Conservation (phyloP, 2,113 vertebrate genomes). For the Hippocampus comes region DNA sequence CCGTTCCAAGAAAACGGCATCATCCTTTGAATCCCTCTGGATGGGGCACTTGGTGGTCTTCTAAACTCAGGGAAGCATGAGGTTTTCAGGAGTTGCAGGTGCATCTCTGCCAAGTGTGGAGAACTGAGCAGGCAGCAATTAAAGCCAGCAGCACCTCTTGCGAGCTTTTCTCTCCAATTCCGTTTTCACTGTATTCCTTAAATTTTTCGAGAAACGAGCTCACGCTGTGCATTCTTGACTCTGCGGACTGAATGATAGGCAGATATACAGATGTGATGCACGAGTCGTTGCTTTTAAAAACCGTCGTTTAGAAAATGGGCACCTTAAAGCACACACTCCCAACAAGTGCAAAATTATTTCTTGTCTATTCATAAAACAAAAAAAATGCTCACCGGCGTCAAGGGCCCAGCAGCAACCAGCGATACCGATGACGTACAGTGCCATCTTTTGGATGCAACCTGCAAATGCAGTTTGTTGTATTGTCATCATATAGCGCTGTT, state of each 20-base stretch:
- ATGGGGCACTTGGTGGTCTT: constrained; percentile 45
- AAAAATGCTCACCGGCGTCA: constrained; percentile 7
- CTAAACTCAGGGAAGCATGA: constrained; percentile 38
- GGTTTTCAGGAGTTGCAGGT: constrained; percentile 51
- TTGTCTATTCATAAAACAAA: constrained; percentile 13
- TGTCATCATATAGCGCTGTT: neutral
- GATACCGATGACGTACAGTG: constrained; percentile 31
- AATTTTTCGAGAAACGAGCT: constrained; percentile 18
- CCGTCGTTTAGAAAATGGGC: constrained; percentile 35
- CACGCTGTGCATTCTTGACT: constrained; percentile 9
- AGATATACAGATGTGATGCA: constrained; percentile 3
- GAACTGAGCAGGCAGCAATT: constrained; percentile 43
- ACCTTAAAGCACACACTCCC: constrained; percentile 38
- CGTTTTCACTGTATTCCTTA: constrained; percentile 6
- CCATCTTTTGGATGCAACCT: constrained; percentile 55
- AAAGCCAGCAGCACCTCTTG: constrained; percentile 46
- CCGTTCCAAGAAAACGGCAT: constrained; percentile 40
- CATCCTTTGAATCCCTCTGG: constrained; percentile 50
- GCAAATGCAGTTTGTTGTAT: constrained; percentile 17
- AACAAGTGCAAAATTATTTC: constrained; percentile 25
- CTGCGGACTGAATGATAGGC: neutral
- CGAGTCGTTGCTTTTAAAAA: constrained; percentile 29
- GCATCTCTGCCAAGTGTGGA: constrained; percentile 37
- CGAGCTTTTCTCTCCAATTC: constrained; percentile 29
- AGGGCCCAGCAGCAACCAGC: neutral